phyloP scores from a whole-genome alignment of 2,113 vertebrate genomes.

The Thunnus maccoyii region DNA sequence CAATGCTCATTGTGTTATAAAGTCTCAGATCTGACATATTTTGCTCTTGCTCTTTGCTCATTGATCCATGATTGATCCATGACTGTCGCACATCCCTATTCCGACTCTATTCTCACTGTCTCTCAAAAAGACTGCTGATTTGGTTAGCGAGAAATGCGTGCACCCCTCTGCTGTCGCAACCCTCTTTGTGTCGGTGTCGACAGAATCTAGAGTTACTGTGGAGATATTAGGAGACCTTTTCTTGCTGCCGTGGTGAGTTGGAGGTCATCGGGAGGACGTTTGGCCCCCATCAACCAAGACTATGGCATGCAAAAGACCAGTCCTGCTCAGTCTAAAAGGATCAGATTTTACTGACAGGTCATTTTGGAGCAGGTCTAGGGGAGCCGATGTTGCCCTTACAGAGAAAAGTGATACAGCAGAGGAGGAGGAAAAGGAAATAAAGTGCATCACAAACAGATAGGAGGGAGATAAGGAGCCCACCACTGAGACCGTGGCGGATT shows the following conservation, averaged over 20 bases:
- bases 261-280: slow-evolving; percentile 77
- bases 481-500: slow-evolving; percentile 38
- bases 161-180: slow-evolving; percentile 26
- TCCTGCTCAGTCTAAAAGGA: slow-evolving; percentile 75
- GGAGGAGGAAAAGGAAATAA: slow-evolving; percentile 70
- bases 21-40: slow-evolving; percentile 57
- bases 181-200: slow-evolving; percentile 78
- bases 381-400: slow-evolving; percentile 73
- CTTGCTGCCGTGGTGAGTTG: slow-evolving; percentile 71
- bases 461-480: slow-evolving; percentile 67
- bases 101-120: slow-evolving; percentile 48
- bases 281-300: slow-evolving; percentile 67
- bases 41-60: slow-evolving; percentile 17
- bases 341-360: slow-evolving; percentile 85
- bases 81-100: slow-evolving; percentile 31
- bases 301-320: slow-evolving; percentile 76
- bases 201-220: slow-evolving; percentile 79
- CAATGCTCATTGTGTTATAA: slow-evolving; percentile 60
- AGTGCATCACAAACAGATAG: slow-evolving; percentile 78
- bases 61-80: slow-evolving; percentile 43
- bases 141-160: slow-evolving; percentile 29
- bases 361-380: slow-evolving; percentile 72
- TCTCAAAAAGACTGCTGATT: slow-evolving; percentile 64
- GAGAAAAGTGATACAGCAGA: slow-evolving; percentile 81
- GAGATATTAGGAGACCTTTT: slow-evolving; percentile 73